These are phyloP conservation scores for Entomyzon cyanotis DNA, from an alignment of 2,113 vertebrate species.

Conservation along the genomic window DNA sequence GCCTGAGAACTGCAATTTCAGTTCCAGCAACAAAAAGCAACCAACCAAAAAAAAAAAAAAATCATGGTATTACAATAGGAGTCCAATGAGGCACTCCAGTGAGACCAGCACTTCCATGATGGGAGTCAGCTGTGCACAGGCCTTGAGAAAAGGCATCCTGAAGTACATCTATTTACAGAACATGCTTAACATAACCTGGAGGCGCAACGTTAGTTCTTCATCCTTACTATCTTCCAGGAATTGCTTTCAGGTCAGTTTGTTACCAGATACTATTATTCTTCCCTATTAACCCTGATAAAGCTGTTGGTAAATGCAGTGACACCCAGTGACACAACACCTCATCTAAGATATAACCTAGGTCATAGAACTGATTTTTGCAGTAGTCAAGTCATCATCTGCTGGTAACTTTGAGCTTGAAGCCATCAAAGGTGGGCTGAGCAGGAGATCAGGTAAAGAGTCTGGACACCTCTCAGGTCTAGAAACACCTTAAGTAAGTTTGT, in stretches of 20 bases:
- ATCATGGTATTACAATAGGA: background rate
- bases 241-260: background rate
- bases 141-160: background rate
- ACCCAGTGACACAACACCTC: background rate
- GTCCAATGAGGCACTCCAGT: background rate
- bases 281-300: background rate
- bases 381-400: background rate
- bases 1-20: background rate
- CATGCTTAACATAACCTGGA: background rate
- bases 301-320: background rate
- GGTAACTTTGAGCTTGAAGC: background rate
- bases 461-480: background rate
- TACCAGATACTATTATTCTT: background rate
- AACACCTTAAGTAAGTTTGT: background rate
- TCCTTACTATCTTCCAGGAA: background rate
- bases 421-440: background rate
- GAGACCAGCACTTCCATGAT: rapidly evolving
- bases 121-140: background rate
- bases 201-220: rapidly evolving
- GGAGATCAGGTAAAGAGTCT: background rate
- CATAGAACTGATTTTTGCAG: background rate
- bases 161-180: background rate
- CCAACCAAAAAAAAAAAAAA: background rate
- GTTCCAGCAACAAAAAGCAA: background rate
- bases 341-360: background rate